phyloP scores from a whole-genome alignment of 2,797 vertebrate genomes.

The Enteromius afrohamiltoni region DNA sequence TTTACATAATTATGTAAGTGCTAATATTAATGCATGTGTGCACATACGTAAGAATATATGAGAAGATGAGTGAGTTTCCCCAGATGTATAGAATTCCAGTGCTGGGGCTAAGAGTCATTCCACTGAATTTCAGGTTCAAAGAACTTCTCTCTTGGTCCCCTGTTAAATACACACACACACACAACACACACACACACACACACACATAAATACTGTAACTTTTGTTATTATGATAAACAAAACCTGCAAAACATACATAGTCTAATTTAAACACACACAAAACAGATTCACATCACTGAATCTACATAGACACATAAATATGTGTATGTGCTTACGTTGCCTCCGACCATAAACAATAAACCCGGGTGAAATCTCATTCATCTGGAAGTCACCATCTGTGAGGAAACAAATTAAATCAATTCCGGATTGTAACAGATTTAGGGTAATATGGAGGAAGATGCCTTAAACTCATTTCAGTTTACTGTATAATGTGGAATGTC shows the following conservation, averaged over 20 bases:
- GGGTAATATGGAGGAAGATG: neutral
- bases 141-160: neutral
- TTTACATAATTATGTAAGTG: neutral
- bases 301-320: neutral
- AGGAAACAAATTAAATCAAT: neutral
- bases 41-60: neutral
- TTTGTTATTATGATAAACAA: neutral
- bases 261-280: neutral
- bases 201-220: neutral
- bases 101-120: neutral
- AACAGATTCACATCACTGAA: neutral
- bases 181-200: neutral
- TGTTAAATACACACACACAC: neutral
- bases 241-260: neutral
- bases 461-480: neutral
- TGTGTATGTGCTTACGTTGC: neutral
- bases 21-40: neutral
- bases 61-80: constrained; percentile 19
- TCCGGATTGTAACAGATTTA: neutral
- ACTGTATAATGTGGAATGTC: neutral
- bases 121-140: neutral
- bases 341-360: neutral
- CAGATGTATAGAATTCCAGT: neutral
- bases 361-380: neutral
- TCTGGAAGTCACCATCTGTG: neutral